Base-by-base conservation (phyloP, 2,888 invertebrate species). In the Melanostoma scalare region DNA sequence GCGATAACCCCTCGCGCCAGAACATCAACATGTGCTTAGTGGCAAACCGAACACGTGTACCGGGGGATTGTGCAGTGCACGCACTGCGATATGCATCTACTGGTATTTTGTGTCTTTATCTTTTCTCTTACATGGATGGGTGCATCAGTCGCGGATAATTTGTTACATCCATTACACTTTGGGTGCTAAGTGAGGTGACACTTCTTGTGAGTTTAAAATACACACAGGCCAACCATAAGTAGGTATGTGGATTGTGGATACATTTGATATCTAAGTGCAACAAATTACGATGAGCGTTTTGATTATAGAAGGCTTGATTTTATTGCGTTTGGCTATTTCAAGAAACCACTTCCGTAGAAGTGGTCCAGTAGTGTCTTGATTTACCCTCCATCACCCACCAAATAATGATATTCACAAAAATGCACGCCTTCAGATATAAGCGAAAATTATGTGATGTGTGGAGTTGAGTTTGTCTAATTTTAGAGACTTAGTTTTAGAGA, bases 11-110 rank as follows among this genome's bases (percentile, higher is more conserved):
- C 60, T 50, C 36, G 42, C 80, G 76, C 58, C 52, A 53, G 20
- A 52, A 52, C 52, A 76, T 71, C 65, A 76, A 76, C 76, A 81
- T 60, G 74, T 38, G 50, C 60, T 74, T 74, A 74, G 52, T 71
- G 58, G 71, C 53, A 30, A 36, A 65, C 42, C 31, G 40, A 75
- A 81, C 76, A 81, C 42, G 65, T 76, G 76, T 75, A 44, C n/a
- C n/a, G 10, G 9, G 4, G 36, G 63, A 50, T 10, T 53, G 53
- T 53, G 63, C n/a, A 50, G 48, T 38, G n/a, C 36, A 63, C 50
- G 50, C 50, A 50, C 31, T 50, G 33, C 31, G 61, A 48, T 63
- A 46, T 38, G 31, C 31, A 63, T 63, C 38, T 48, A 20, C 20
- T 20, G 20, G 9, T 44, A 46, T 35, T 44, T 60, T 6, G 10